phyloP scores from a whole-genome alignment of 2,888 invertebrate genomes.

The Lasioglossum pauxillum region DNA sequence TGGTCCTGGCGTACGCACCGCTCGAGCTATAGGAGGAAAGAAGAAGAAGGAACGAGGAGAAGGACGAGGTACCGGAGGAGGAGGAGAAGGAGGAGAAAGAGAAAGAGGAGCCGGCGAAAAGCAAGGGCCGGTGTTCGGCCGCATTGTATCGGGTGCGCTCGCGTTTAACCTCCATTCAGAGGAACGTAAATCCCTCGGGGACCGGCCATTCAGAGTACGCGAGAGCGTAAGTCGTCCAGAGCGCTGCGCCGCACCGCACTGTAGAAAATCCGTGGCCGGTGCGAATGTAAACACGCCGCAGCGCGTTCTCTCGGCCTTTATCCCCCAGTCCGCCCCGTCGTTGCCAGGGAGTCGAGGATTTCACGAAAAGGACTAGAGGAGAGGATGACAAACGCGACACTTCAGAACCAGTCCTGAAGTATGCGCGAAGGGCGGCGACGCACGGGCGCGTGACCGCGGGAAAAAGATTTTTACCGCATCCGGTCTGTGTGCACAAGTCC shows the following conservation, averaged over 20 bases:
- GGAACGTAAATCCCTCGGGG: constrained; percentile 59
- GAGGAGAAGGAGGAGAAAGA: not conserved
- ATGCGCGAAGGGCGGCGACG: constrained; percentile 23
- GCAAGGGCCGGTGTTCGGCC: constrained; percentile 15
- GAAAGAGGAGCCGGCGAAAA: constrained; percentile 14
- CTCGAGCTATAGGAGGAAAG: not conserved
- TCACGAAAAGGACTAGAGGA: constrained; percentile 52
- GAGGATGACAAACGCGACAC: constrained; percentile 66
- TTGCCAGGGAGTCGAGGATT: constrained; percentile 31
- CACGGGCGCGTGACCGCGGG: constrained; percentile 19
- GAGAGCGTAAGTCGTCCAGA: constrained; percentile 59
- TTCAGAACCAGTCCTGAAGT: constrained; percentile 54
- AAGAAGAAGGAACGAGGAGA: not conserved
- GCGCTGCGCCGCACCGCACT: constrained; percentile 42
- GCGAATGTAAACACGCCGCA: constrained; percentile 65
- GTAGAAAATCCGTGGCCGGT: constrained; percentile 64
- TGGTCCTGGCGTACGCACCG: constrained; percentile 35
- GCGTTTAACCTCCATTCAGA: constrained; percentile 66
- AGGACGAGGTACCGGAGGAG: not conserved
- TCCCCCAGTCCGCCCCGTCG: not conserved
- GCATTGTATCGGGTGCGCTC: constrained; percentile 63
- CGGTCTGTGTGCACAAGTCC: constrained; percentile 31
- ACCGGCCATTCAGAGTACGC: constrained; percentile 61
- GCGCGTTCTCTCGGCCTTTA: constrained; percentile 41
- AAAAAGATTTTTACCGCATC: constrained; percentile 32